Base-by-base conservation (phyloP, 2,888 invertebrate species). In the Romanomermis culicivorax region DNA sequence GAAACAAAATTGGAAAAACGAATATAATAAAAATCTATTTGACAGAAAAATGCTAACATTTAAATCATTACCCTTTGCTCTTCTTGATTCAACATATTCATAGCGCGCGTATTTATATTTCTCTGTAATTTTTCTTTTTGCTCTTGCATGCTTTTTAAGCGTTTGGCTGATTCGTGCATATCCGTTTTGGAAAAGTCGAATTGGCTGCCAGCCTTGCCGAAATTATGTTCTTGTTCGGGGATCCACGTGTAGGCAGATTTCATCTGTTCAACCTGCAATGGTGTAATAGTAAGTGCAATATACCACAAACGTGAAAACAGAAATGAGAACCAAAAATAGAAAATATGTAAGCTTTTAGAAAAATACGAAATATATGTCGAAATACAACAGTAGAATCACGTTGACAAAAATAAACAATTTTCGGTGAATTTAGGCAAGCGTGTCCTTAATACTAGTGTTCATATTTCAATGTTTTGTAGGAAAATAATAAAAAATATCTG, bases 1-100 rank as follows among this genome's bases (percentile, higher is more conserved):
- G 25, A 65, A 63, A 25, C 42, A 55, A 52, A 57, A 56, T 36
- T 20, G 55, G 29, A 55, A 54, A 25, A 51, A 42, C 25, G 29
- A 7, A 51, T 20, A 27, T 30, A 24, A 7, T n/a, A 52, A 53
- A 20, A 51, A 53, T 51, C 23, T 52, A 25, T 53, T 29, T 4
- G 17, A 11, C 23, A 3, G 24, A 51, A 3, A 27, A 3, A 29
- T n/a, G 7, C 4, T n/a, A 30, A 7, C 3, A 4, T 4, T n/a
- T 25, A 20, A 55, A 26, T 17, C 25, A 11, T 63, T 63, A 79
- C 80, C 75, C 80, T 80, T 65, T 86, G 84, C 72, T 88, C 87
- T 67, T 86, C 84, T 64, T 82, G 81, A 54, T 80, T 81, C 54
- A 87, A 76, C 71, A 86, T 77, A 68, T 80, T 81, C 76, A 89